Evolutionary conservation across 2,113 vertebrate species (phyloP).

Genomic region (Ceratotherium simum): DNA sequence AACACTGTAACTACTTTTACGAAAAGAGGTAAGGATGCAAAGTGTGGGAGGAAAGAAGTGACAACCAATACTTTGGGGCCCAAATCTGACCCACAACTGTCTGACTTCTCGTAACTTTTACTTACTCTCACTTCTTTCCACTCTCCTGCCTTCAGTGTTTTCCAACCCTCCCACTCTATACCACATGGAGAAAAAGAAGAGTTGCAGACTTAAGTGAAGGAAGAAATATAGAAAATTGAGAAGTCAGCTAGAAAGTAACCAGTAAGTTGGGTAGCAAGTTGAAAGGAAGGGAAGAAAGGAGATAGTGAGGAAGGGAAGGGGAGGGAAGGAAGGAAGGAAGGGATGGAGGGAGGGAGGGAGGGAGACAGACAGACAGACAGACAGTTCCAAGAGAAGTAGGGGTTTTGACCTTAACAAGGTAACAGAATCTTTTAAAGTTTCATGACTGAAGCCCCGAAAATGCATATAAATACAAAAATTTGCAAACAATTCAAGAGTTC

Average conservation of each 20-base stretch:
- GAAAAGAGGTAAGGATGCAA: not conserved
- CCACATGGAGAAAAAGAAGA: not conserved
- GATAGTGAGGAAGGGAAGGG: not conserved
- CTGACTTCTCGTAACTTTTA: not conserved
- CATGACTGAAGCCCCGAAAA: not conserved
- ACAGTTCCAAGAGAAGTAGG: not conserved
- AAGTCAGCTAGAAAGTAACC: not conserved
- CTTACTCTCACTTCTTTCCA: not conserved
- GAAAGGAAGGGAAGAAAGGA: not conserved
- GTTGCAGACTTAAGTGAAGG: not conserved
- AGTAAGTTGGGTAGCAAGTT: not conserved
- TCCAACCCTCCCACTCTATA: not conserved
- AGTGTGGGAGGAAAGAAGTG: not conserved
- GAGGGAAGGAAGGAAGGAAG: not conserved
- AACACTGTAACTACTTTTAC: not conserved
- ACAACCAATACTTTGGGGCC: not conserved
- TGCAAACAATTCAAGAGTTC: not conserved
- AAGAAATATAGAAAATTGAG: not conserved
- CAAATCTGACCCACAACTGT: not conserved
- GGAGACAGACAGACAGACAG: too few species aligned
- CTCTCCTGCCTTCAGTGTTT: not conserved
- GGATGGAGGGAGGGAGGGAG: rapidly evolving
- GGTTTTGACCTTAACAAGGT: not conserved
- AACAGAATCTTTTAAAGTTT: not conserved
- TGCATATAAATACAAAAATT: not conserved